Evolutionary conservation across 1,140 invertebrate species (phyloP).

Genomic region (Brachionus manjavacas): DNA sequence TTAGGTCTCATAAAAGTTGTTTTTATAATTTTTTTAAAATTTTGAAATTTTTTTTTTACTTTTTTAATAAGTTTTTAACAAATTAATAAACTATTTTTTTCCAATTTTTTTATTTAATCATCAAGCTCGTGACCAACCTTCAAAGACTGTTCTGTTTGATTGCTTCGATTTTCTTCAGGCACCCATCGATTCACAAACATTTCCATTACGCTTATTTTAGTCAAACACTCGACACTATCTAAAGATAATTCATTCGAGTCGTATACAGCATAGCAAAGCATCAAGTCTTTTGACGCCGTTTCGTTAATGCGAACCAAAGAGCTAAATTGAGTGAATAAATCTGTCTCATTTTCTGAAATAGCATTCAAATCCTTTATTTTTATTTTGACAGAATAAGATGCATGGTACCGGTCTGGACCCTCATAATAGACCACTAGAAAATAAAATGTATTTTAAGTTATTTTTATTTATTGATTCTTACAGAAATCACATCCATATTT

Average conservation of each 20-base stretch:
- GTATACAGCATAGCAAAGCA: background rate
- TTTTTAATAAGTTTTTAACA: background rate
- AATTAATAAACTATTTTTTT: background rate
- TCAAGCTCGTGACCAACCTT: background rate
- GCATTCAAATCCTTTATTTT: constrained; percentile 12
- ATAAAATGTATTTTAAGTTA: background rate
- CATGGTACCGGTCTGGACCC: constrained; percentile 27
- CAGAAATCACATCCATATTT: constrained; percentile 42
- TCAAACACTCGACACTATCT: background rate
- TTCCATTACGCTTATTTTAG: constrained; percentile 4
- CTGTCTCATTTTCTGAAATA: background rate
- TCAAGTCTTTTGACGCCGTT: constrained; percentile 32
- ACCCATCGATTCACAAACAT: constrained; percentile 22
- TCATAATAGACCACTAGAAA: constrained; percentile 33
- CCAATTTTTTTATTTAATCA: background rate
- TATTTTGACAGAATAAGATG: constrained; percentile 31
- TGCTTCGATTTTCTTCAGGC: background rate
- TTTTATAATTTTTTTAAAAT: background rate
- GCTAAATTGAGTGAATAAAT: constrained; percentile 31
- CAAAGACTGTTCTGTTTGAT: background rate
- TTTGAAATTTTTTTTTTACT: background rate
- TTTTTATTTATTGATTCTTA: background rate
- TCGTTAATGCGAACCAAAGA: constrained; percentile 34
- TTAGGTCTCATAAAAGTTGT: too few species aligned
- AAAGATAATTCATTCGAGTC: background rate